phyloP scores from a whole-genome alignment of 2,113 vertebrate genomes.

The Pitta sordida region DNA sequence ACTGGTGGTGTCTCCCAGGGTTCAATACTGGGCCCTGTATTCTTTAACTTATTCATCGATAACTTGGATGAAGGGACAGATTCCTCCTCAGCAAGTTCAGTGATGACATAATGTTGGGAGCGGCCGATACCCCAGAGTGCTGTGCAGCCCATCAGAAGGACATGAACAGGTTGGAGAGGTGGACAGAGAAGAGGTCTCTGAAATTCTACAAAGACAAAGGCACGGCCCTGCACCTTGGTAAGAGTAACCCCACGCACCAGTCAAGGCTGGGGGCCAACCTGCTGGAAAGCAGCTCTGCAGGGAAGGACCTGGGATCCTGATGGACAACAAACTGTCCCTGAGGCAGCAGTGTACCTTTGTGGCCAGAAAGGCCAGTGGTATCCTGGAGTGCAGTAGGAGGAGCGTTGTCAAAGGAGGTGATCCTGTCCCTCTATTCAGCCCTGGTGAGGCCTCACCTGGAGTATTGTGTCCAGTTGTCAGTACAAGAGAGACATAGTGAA shows the following conservation, averaged over 20 bases:
- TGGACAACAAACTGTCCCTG: not conserved
- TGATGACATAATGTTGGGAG: not conserved
- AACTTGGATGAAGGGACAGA: not conserved
- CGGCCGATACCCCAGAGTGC: rapidly evolving
- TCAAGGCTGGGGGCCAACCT: not conserved
- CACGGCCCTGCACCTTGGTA: not conserved
- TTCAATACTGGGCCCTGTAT: not conserved
- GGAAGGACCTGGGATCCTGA: not conserved
- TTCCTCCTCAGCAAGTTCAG: not conserved
- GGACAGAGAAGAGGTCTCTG: not conserved
- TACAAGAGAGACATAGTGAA: rapidly evolving
- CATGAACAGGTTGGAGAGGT: not conserved
- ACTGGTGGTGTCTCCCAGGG: not conserved
- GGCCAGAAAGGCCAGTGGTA: not conserved
- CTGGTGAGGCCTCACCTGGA: not conserved
- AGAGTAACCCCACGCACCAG: not conserved
- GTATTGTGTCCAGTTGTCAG: not conserved
- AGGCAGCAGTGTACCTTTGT: not conserved
- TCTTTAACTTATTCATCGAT: not conserved
- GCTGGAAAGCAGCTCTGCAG: not conserved
- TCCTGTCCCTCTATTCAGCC: not conserved
- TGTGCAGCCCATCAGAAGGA: not conserved
- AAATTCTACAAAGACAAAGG: not conserved
- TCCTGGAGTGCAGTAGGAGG: not conserved
- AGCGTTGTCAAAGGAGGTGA: not conserved